phyloP scores from a whole-genome alignment of 2,888 invertebrate species.

The Ptychoptera contaminata region DNA sequence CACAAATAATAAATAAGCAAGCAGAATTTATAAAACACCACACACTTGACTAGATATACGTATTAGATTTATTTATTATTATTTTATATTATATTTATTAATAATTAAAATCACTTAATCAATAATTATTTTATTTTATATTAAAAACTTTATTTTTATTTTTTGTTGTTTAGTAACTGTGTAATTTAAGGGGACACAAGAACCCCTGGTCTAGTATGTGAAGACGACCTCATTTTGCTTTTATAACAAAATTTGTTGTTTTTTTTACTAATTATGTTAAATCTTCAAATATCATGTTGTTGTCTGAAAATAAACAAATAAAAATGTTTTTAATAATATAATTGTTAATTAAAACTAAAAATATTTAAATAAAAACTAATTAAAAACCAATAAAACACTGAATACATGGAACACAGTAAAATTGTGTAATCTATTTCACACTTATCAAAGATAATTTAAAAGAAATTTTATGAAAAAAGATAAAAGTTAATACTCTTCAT shows the following conservation, averaged over 20 bases:
- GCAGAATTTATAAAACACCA: too few species aligned
- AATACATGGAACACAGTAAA: too few species aligned
- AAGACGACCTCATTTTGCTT: constrained; percentile 29
- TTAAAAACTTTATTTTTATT: not conserved
- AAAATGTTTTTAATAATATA: not conserved
- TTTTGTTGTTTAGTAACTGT: constrained; percentile 1
- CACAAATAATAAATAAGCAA: too few species aligned
- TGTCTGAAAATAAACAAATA: constrained; percentile 6
- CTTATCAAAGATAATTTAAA: too few species aligned
- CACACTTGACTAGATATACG: too few species aligned
- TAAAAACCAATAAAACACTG: too few species aligned
- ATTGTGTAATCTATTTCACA: too few species aligned
- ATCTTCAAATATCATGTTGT: constrained; percentile 22
- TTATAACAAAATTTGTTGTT: constrained; percentile 2
- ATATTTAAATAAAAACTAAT: too few species aligned
- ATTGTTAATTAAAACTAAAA: too few species aligned
- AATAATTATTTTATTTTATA: not conserved
- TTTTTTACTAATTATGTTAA: constrained; percentile 19
- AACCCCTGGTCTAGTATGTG: constrained; percentile 31
- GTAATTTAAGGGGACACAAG: constrained; percentile 29
- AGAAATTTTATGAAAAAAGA: too few species aligned
- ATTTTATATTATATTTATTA: not conserved
- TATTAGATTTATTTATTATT: not conserved
- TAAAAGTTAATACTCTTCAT: too few species aligned
- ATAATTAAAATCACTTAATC: not conserved